These are phyloP conservation scores for Nemapogon koenigi DNA, from an alignment of 2,888 invertebrate species.

Conservation along the genomic window DNA sequence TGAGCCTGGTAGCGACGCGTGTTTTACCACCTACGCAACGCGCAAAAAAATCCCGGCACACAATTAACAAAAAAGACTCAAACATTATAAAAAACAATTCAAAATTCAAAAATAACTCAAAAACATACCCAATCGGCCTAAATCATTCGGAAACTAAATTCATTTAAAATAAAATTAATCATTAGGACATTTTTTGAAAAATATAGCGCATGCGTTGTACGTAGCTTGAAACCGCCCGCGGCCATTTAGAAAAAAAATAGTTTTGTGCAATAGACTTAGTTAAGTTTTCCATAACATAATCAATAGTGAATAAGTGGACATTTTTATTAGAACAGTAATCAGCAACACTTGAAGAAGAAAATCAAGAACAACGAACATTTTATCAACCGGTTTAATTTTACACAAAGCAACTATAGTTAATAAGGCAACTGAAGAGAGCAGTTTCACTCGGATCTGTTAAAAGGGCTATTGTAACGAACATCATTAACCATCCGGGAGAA, in stretches of 20 bases:
- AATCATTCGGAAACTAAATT: conserved; percentile 23
- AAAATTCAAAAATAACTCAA: too few relatives aligned
- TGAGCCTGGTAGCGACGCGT: conserved; percentile 56
- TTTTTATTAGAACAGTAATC: conserved; percentile 53
- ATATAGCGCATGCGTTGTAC: conserved; percentile 55
- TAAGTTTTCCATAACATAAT: conserved; percentile 45
- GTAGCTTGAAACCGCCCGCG: conserved; percentile 40
- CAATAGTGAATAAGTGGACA: conserved; percentile 55
- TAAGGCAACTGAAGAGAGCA: conserved; percentile 54
- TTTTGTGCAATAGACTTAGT: conserved; percentile 60
- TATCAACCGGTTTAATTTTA: conserved; percentile 47
- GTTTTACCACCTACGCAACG: conserved; percentile 59
- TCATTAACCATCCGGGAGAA: conserved; percentile 54
- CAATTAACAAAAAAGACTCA: conserved; percentile 4
- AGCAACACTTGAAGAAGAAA: conserved; percentile 59
- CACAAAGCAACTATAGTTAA: conserved; percentile 47
- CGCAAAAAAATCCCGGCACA: conserved; percentile 28
- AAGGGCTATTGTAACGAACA: conserved; percentile 44
- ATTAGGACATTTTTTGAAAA: conserved; percentile 37
- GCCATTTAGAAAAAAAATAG: conserved; percentile 56
- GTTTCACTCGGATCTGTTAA: conserved; percentile 52
- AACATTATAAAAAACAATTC: conserved; percentile 20
- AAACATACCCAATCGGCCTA: conserved; percentile 48
- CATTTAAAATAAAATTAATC: conserved; percentile 37
- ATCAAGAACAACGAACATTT: conserved; percentile 15